These are phyloP conservation scores for Rapana venosa DNA, from an alignment of 2,888 invertebrate genomes.

Conservation along the genomic window DNA sequence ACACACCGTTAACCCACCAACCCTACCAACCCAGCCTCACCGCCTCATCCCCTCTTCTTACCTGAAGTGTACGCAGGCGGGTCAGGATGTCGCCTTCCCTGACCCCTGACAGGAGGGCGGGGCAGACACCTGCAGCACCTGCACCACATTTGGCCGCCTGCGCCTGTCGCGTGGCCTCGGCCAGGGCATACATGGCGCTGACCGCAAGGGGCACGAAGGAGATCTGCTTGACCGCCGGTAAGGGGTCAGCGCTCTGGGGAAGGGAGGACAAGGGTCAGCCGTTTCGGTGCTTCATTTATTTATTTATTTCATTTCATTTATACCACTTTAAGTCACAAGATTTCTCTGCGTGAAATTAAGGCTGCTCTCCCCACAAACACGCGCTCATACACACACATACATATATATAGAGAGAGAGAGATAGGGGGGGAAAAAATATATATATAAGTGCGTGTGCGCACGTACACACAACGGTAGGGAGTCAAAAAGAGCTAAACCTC, in stretches of 20 bases:
- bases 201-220: conserved; percentile 56
- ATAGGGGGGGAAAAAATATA: no score
- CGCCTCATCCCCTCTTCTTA: not conserved
- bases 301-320: no score
- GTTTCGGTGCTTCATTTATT: no score
- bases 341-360: no score
- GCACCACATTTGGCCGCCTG: conserved; percentile 46
- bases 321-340: no score
- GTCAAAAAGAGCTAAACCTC: no score
- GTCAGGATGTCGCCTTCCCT: conserved; percentile 11
- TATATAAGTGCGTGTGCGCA: no score
- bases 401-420: not conserved
- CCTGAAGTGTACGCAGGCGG: conserved; percentile 21
- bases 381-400: not conserved
- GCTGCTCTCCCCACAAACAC: not conserved
- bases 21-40: not conserved
- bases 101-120: conserved; percentile 1
- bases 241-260: not conserved
- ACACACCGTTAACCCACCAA: not conserved
- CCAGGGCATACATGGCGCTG: conserved; percentile 66
- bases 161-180: conserved; percentile 58
- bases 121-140: conserved; percentile 32
- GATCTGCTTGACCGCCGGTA: conserved; percentile 39
- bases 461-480: no score
- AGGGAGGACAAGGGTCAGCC: not conserved